Evolutionary conservation across 2,888 invertebrate species (phyloP), one percentile per base, ranked within the genome.

Genomic region (Loripinus fragilis): DNA sequence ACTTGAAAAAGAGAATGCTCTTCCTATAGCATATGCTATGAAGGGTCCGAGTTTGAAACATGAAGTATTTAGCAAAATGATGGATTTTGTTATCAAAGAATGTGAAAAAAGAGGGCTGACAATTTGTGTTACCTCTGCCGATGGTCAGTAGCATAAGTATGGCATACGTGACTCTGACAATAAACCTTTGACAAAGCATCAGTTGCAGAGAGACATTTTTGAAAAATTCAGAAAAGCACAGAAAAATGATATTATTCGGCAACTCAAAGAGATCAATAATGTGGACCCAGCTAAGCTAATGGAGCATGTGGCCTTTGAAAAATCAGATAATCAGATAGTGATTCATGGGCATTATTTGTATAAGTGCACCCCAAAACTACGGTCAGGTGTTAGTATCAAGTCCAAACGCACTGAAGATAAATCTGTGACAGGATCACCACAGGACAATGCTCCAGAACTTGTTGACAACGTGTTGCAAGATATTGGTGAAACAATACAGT

Each of bases 141-240:
- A 76, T 33, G 76, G 76, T 25, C 76, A 76, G 52, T 76, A 71
- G 76, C 76, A 76, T 28, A 52, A 66, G 20, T 76, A 71, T 71
- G 76, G 71, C 1, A 45, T 76, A 23, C 60, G 42, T 7, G 66
- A 71, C 23, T 48, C 50, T 7, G 17, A 52, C 20, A 28, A 64
- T 48, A n/a, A 71, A 28, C 76, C 76, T 25, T 52, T 71, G 17
- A 71, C 76, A 41, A 48, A 67, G 3, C 45, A 70, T 50, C 70
- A 71, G 66, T 25, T 76, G 38, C 71, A 70, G 25, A 45, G 65
- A 25, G 33, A 76, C 17, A 5, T 45, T 20, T 71, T 65, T 71
- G 12, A 3, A 3, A 23, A 55, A 52, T n/a, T 71, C 2, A 25
- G 41, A n/a, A 55, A 52, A 8, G 2, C 15, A 23, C 48, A 48